Percentiles rank a stretch among this genome's conserved stretches.
These are phyloP conservation scores for Aphodius granarius DNA, from an alignment of 2,888 invertebrate genomes.

Conservation along the genomic window DNA sequence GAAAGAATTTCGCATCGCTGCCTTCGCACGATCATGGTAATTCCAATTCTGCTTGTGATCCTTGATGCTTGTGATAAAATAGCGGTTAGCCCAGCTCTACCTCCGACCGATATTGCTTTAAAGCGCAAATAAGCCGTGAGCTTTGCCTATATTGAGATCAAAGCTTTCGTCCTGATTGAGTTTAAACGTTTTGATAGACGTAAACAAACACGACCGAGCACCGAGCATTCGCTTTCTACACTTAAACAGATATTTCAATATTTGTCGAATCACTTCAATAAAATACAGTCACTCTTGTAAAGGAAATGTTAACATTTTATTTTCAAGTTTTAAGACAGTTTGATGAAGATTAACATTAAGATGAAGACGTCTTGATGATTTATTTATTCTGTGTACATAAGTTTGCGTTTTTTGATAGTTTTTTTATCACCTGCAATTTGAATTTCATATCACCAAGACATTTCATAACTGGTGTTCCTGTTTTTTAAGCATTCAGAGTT, in stretches of 20 bases:
- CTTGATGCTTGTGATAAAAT: neutral
- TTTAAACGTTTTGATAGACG: neutral
- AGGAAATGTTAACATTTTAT: neutral
- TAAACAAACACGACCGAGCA: neutral
- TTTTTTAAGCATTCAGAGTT: too few relatives aligned
- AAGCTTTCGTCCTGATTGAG: conserved; percentile 10
- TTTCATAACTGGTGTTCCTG: too few relatives aligned
- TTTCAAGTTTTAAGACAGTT: too few relatives aligned
- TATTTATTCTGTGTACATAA: too few relatives aligned
- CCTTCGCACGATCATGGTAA: too few relatives aligned
- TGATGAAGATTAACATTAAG: too few relatives aligned
- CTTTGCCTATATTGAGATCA: conserved; percentile 6
- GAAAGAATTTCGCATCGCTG: too few relatives aligned
- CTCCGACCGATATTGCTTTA: conserved; percentile 1
- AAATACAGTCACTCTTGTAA: neutral
- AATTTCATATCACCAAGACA: too few relatives aligned
- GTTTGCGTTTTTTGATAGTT: too few relatives aligned
- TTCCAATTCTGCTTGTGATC: neutral
- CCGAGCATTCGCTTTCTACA: neutral
- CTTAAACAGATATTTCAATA: neutral
- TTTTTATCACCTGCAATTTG: too few relatives aligned
- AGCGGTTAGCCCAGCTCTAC: neutral
- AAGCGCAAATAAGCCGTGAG: conserved; percentile 6
- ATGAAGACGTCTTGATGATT: too few relatives aligned
- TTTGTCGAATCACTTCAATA: neutral